These are phyloP conservation scores for Acanthochromis polyacanthus DNA, from an alignment of 2,113 vertebrate species.

Conservation along the genomic window DNA sequence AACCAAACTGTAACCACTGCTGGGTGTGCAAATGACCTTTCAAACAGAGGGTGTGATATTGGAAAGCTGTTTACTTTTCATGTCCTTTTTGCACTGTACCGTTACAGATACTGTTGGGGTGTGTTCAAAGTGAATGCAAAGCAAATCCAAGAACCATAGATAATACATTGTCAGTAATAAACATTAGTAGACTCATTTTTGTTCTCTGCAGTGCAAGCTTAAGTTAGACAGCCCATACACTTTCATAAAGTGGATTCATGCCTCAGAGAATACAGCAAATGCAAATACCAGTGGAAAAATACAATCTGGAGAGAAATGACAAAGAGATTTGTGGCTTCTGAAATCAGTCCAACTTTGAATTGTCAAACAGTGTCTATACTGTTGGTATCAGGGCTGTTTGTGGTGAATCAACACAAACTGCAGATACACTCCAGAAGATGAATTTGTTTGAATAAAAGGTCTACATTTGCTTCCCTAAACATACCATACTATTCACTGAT, in stretches of 20 bases:
- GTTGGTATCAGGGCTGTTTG: neutral
- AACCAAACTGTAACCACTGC: slow-evolving; percentile 35
- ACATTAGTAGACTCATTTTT: no score
- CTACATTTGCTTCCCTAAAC: neutral
- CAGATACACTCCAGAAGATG: neutral
- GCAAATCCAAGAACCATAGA: no score
- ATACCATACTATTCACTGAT: no score
- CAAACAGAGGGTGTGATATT: neutral
- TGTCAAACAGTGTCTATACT: neutral
- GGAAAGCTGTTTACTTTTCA: no score
- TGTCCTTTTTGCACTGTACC: no score
- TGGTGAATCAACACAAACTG: neutral
- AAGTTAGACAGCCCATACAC: neutral
- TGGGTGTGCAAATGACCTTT: slow-evolving; percentile 35
- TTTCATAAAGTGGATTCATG: no score
- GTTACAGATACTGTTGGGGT: no score
- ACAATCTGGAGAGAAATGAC: no score
- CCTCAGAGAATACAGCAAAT: no score
- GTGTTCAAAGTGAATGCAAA: no score
- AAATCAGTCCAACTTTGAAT: slow-evolving; percentile 13
- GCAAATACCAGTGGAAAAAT: no score
- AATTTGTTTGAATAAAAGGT: slow-evolving; percentile 5
- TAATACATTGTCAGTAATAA: no score
- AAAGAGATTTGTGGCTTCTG: neutral
- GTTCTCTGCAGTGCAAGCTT: neutral